Conservation (phyloP, 2,797 vertebrate genomes). For the Ptychobarbus kaznakovi region DNA sequence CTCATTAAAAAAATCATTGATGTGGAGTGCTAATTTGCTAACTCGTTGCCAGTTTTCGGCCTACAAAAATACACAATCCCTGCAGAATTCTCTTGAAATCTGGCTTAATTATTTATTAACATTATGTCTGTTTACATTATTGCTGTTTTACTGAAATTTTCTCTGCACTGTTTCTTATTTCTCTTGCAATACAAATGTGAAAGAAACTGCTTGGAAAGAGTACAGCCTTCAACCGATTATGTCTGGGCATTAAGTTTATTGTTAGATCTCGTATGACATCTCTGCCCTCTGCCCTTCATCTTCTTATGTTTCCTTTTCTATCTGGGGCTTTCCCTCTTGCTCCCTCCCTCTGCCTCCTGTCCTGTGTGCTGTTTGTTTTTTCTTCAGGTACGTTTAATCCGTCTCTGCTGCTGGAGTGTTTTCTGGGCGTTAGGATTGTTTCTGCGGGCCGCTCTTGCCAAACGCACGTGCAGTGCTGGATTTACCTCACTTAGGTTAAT, state of each 20-base stretch:
- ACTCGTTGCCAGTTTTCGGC: background rate
- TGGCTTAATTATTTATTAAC: background rate
- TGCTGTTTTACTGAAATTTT: background rate
- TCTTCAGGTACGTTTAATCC: slow-evolving; percentile 30
- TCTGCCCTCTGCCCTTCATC: slow-evolving; percentile 31
- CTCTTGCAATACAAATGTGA: background rate
- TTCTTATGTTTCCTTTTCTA: slow-evolving; percentile 35
- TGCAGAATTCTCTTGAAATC: background rate
- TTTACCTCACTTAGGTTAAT: slow-evolving; percentile 40
- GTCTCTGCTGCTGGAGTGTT: slow-evolving; percentile 20
- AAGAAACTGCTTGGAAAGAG: background rate
- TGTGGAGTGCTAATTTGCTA: background rate
- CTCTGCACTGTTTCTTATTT: background rate
- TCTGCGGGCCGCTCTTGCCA: slow-evolving; percentile 22
- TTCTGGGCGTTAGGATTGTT: background rate
- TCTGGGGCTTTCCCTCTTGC: background rate
- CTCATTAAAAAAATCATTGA: background rate
- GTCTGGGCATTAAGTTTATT: slow-evolving; percentile 21
- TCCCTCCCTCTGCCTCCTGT: background rate
- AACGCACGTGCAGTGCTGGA: slow-evolving; percentile 32
- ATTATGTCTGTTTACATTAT: background rate
- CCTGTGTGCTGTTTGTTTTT: slow-evolving; percentile 15
- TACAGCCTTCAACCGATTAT: background rate
- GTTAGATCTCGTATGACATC: slow-evolving; percentile 25
- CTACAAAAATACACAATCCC: background rate